Conservation (phyloP, 2,113 vertebrate genomes). For the Melanotaenia duboulayi region DNA sequence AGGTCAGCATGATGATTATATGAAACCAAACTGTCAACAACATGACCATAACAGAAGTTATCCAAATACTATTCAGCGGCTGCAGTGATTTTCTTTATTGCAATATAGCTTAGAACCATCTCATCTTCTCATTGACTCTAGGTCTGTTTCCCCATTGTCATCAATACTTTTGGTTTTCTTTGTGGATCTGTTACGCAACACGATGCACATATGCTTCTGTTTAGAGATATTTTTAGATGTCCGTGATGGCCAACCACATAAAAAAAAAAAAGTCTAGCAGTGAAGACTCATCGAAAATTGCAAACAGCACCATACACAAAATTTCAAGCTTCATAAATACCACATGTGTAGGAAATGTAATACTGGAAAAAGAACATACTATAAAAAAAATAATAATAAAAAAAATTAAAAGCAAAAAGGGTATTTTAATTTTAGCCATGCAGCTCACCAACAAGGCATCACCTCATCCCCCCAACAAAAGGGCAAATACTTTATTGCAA, state of each 20-base stretch:
- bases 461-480: constrained; percentile 29
- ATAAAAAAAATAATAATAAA: not conserved
- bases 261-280: constrained; percentile 31
- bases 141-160: constrained; percentile 27
- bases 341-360: constrained; percentile 68
- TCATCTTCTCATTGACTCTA: constrained; percentile 4
- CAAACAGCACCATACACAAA: constrained; percentile 32
- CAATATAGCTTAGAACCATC: not conserved
- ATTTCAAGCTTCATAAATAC: constrained; percentile 47
- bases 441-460: constrained; percentile 47
- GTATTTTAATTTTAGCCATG: constrained; percentile 50
- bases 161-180: constrained; percentile 42
- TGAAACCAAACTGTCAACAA: constrained; percentile 46
- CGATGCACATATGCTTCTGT: constrained; percentile 73
- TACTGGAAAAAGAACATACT: constrained; percentile 52
- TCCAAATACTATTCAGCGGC: constrained; percentile 27
- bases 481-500: constrained; percentile 77
- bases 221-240: constrained; percentile 82
- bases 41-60: constrained; percentile 23
- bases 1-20: constrained; percentile 43
- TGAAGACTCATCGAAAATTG: constrained; percentile 53
- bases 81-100: constrained; percentile 4
- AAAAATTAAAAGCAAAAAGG: constrained; percentile 42
- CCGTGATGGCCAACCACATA: constrained; percentile 35
- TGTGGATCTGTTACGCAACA: constrained; percentile 72